Base-by-base conservation (phyloP, 92 coral and sea anemone species). In the Chrysogorgia sp. region DNA sequence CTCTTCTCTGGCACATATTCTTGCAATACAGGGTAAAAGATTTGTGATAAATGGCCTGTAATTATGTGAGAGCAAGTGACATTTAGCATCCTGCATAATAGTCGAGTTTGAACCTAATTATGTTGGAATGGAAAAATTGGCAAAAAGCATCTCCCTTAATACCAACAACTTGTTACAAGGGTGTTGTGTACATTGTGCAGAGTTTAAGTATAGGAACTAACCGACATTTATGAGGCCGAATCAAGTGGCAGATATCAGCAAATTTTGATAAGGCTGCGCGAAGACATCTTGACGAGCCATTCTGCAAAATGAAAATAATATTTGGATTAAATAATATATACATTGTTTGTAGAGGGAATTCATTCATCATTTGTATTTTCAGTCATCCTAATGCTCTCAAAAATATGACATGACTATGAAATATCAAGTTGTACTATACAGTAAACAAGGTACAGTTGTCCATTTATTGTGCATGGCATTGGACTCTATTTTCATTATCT, bases 151-250 rank as follows among this genome's bases (percentile, higher is more conserved):
- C n/a, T n/a, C n/a, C n/a, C n/a, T n/a, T n/a, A n/a, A n/a, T n/a
- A n/a, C n/a, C n/a, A n/a, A n/a, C n/a, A n/a, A n/a, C n/a, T n/a
- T n/a, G n/a, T n/a, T n/a, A n/a, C n/a, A n/a, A n/a, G n/a, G n/a
- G n/a, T n/a, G n/a, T n/a, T n/a, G n/a, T 24, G 31, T 69, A 60
- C 31, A 75, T 21, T 75, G 19, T 3, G 10, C 2, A 15, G 7
- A 20, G 5, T 28, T 40, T n/a, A n/a, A 1, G 45, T 17, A 21
- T 24, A 49, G 63, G 55, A 34, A 71, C 61, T 45, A 84, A 89
- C 99, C 99, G 78, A 86, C 99, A 96, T 69, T 96, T 96, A 67
- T 96, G 99, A 56, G 99, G 99, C 55, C 97, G 83, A 43, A 91
- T 96, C 15, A 96, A 87, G 63, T 91, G 90, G 68, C 91, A 90